Percentiles rank a stretch among this genome's conserved stretches.
Evolutionary conservation across 2,888 invertebrate species (phyloP).

Genomic region (Trissoscelio sp.): DNA sequence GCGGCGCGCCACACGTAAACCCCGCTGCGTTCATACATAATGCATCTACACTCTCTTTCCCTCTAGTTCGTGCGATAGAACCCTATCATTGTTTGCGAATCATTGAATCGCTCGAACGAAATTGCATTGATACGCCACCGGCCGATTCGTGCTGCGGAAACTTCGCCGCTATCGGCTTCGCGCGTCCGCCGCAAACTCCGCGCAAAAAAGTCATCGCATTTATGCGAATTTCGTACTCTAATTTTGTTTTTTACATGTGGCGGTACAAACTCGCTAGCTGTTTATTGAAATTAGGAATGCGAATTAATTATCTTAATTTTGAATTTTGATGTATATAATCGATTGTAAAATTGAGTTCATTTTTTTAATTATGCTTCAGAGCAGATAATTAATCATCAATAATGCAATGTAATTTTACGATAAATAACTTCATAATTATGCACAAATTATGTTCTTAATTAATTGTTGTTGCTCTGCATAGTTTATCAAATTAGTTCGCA

Average conservation of each 20-base stretch:
- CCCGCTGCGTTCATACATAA: constrained; percentile 63
- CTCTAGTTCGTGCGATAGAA: constrained; percentile 70
- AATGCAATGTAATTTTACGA: not conserved
- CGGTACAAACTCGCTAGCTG: too few relatives aligned
- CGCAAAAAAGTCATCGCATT: constrained; percentile 8
- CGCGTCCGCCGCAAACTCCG: constrained; percentile 20
- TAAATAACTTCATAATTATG: not conserved
- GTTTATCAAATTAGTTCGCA: not conserved
- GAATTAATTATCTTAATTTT: too few relatives aligned
- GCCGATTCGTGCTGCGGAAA: constrained; percentile 59
- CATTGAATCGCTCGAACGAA: constrained; percentile 77
- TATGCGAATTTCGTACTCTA: constrained; percentile 10
- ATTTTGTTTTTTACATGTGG: constrained; percentile 18
- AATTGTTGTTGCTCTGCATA: not conserved
- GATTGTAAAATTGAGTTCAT: too few relatives aligned
- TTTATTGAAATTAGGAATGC: too few relatives aligned
- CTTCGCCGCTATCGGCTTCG: constrained; percentile 45
- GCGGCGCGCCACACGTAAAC: constrained; percentile 50
- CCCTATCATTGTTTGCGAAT: constrained; percentile 79
- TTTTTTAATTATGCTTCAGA: too few relatives aligned
- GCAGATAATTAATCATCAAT: not conserved
- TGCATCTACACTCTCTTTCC: constrained; percentile 60
- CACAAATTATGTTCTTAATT: not conserved
- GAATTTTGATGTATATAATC: too few relatives aligned
- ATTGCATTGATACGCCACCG: constrained; percentile 71